Conservation (phyloP, 2,888 invertebrate genomes). For the Geotrupes spiniger region DNA sequence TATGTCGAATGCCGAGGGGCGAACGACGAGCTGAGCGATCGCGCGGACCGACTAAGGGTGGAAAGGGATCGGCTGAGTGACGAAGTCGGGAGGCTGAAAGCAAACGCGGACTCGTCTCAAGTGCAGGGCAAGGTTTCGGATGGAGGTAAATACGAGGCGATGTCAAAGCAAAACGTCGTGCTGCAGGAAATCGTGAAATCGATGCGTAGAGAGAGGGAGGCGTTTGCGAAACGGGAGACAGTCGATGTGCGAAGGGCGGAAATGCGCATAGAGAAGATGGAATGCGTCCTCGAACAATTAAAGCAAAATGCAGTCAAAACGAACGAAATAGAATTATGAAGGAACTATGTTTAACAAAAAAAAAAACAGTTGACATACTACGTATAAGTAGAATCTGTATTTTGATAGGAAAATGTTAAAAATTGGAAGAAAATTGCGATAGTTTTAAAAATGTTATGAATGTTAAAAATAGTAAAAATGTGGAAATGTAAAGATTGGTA, state of each 20-base stretch:
- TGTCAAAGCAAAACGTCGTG: conserved; percentile 27
- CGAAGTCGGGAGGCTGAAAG: conserved; percentile 15
- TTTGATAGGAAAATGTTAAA: too few species aligned
- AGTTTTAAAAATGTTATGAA: too few species aligned
- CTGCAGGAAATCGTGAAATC: conserved; percentile 30
- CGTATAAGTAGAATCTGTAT: too few species aligned
- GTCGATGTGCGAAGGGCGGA: conserved; percentile 20
- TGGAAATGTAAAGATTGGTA: too few species aligned
- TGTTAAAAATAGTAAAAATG: too few species aligned
- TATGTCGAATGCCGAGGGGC: conserved; percentile 14
- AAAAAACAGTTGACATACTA: too few species aligned
- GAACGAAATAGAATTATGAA: too few species aligned
- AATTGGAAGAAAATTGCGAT: too few species aligned
- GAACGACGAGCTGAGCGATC: conserved; percentile 11
- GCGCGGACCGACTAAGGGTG: conserved; percentile 13
- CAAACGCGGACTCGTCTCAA: conserved; percentile 4
- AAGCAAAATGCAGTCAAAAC: conserved; percentile 16
- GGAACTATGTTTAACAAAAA: background rate
- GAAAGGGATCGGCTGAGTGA: conserved; percentile 13
- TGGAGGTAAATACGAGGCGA: conserved; percentile 22
- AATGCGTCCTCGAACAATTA: conserved; percentile 20
- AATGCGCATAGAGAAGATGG: conserved; percentile 25
- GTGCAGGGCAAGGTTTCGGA: conserved; percentile 17
- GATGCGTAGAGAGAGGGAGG: conserved; percentile 26
- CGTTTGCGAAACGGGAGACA: conserved; percentile 5